These are phyloP conservation scores for Xestobium rufovillosum DNA, from an alignment of 2,888 invertebrate species.

Conservation along the genomic window DNA sequence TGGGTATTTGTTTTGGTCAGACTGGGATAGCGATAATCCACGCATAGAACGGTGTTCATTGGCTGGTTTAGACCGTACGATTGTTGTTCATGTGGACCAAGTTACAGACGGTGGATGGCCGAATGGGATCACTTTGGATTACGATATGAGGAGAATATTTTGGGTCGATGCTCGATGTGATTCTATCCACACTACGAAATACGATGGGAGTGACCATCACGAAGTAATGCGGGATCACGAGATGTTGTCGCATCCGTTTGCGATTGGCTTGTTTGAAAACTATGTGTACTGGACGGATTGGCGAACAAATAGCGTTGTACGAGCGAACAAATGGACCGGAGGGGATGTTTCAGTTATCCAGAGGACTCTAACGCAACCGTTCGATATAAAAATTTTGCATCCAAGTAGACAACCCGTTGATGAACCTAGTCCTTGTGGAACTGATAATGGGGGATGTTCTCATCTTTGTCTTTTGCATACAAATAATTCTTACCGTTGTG, in stretches of 20 bases:
- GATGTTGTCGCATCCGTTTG: slow-evolving; percentile 80
- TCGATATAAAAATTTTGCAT: slow-evolving; percentile 80
- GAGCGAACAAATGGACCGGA: slow-evolving; percentile 84
- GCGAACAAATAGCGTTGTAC: slow-evolving; percentile 77
- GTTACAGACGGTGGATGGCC: slow-evolving; percentile 67
- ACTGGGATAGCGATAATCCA: slow-evolving; percentile 73
- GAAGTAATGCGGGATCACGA: slow-evolving; percentile 64
- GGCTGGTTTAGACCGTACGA: slow-evolving; percentile 60
- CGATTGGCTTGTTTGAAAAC: slow-evolving; percentile 76
- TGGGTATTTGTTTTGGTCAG: slow-evolving; percentile 79
- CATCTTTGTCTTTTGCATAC: slow-evolving; percentile 72
- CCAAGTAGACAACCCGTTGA: slow-evolving; percentile 64
- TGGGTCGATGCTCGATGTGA: slow-evolving; percentile 85
- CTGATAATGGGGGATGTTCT: slow-evolving; percentile 67
- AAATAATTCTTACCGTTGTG: slow-evolving; percentile 60
- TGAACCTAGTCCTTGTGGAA: slow-evolving; percentile 58
- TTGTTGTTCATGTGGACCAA: slow-evolving; percentile 45
- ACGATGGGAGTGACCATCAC: slow-evolving; percentile 65
- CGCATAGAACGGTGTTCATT: slow-evolving; percentile 77
- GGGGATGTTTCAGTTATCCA: slow-evolving; percentile 71
- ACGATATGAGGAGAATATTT: slow-evolving; percentile 63
- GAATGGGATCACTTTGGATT: slow-evolving; percentile 76
- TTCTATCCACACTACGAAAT: slow-evolving; percentile 76
- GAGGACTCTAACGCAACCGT: slow-evolving; percentile 78
- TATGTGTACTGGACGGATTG: slow-evolving; percentile 94